Evolutionary conservation across 2,888 invertebrate genomes (phyloP), one percentile per base, ranked within the genome.

Genomic region (Xestia sexstrigata): DNA sequence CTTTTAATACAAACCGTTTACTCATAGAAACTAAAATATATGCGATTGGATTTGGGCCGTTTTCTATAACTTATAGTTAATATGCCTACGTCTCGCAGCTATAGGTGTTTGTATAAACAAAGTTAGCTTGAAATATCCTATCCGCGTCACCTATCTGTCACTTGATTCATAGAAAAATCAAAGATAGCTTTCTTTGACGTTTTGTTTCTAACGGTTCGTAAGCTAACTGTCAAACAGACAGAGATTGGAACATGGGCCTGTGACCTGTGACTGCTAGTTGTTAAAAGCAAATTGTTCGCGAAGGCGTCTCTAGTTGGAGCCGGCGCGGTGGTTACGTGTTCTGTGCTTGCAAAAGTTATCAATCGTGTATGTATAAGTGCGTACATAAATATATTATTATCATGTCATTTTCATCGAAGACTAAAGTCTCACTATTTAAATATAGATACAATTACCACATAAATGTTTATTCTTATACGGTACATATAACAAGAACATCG

Each of bases 361-460:
- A 70, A 52, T 42, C 15, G 30, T n/a, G n/a, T n/a, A n/a, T n/a
- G n/a, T 58, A 66, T 68, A 47, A 65, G 60, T 70, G 65, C 55
- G 78, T 72, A 79, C 60, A 78, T 65, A 68, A 82, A 87, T 84
- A 74, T 73, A 35, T 35, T 35, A 35, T 35, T 35, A 71, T 82
- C 26, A 76, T 81, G 76, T 81, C 47, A 74, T 74, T 78, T 65
- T 23, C n/a, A 58, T 72, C 1, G 26, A 49, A 63, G 80, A 80
- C 67, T 76, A 79, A 76, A 79, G 79, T 82, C 77, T 76, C 60
- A 47, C 49, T 58, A 63, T 65, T 58, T 49, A 76, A 39, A 63
- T 70, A 72, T 69, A 7, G n/a, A 35, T 62, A 62, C 15, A 69
- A 60, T 15, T 15, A 72, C 69, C 62, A 65, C 45, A n/a, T 63